Percentiles rank a stretch among this genome's conserved stretches.
Evolutionary conservation across 2,113 vertebrate species (phyloP).

Genomic region (Rissa tridactyla): DNA sequence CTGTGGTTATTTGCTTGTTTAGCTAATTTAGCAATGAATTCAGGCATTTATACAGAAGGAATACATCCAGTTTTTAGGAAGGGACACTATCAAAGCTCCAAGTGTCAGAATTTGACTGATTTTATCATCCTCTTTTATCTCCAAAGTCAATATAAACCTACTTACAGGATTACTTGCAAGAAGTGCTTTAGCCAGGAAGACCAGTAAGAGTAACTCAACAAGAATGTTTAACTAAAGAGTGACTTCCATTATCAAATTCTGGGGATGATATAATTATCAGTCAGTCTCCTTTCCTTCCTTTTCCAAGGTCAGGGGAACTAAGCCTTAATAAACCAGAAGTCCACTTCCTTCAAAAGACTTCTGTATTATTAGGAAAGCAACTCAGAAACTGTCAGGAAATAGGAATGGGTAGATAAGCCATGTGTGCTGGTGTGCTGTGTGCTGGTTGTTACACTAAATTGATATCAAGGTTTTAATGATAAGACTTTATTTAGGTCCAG

Average conservation of each 20-base stretch:
- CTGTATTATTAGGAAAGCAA: neutral
- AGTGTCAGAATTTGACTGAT: neutral
- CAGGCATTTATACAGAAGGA: neutral
- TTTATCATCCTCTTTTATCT: neutral
- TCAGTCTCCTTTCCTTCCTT: neutral
- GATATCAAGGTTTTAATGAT: neutral
- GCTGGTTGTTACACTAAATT: neutral
- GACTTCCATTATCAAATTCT: neutral
- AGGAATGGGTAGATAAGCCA: neutral
- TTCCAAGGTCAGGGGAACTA: neutral
- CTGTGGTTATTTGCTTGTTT: neutral
- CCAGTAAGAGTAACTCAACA: neutral
- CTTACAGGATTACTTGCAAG: neutral
- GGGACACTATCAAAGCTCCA: neutral
- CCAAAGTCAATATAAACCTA: slow-evolving; percentile 9
- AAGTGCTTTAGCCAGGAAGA: neutral
- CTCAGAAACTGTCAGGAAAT: neutral
- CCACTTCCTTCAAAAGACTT: neutral
- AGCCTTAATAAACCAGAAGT: neutral
- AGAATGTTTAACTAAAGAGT: neutral
- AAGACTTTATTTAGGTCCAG: neutral
- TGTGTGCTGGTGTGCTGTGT: neutral
- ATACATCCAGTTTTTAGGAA: neutral
- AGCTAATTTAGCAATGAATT: neutral
- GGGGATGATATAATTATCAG: neutral